Conservation (phyloP, 2,888 invertebrate species). For the Stenurella melanura region DNA sequence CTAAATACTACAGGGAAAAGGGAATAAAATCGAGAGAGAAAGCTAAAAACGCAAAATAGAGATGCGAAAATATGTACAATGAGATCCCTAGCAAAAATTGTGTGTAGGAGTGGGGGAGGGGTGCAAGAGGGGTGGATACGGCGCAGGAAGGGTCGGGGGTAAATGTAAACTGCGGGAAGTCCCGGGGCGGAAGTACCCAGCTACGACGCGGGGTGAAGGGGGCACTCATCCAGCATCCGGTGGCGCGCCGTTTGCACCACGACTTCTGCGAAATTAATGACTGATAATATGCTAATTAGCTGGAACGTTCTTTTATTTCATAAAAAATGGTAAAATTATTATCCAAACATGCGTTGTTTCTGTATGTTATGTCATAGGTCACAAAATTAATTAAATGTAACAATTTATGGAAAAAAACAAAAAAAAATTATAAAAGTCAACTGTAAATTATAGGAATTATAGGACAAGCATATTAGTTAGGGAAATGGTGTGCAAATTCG, state of each 20-base stretch:
- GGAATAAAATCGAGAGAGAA: conserved; percentile 69
- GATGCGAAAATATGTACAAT: conserved; percentile 71
- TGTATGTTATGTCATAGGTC: no score
- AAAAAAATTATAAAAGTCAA: no score
- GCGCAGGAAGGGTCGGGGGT: conserved; percentile 56
- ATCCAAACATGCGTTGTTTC: no score
- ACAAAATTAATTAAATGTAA: no score
- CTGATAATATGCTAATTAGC: conserved; percentile 1
- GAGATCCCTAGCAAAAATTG: conserved; percentile 70
- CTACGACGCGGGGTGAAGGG: conserved; percentile 52
- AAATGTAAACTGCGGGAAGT: conserved; percentile 64
- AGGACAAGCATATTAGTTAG: no score
- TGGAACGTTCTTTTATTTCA: neutral
- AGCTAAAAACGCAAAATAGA: conserved; percentile 71
- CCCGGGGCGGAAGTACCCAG: conserved; percentile 62
- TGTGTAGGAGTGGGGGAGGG: conserved; percentile 62
- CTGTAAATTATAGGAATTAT: no score
- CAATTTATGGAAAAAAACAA: no score
- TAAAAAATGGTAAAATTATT: neutral
- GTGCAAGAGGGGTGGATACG: conserved; percentile 56
- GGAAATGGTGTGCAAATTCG: no score
- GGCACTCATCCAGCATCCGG: conserved; percentile 55
- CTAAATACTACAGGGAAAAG: conserved; percentile 65
- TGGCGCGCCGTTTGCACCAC: conserved; percentile 52
- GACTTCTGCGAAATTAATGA: neutral